phyloP scores from a whole-genome alignment of 2,888 invertebrate species.

The Atethmia centrago region DNA sequence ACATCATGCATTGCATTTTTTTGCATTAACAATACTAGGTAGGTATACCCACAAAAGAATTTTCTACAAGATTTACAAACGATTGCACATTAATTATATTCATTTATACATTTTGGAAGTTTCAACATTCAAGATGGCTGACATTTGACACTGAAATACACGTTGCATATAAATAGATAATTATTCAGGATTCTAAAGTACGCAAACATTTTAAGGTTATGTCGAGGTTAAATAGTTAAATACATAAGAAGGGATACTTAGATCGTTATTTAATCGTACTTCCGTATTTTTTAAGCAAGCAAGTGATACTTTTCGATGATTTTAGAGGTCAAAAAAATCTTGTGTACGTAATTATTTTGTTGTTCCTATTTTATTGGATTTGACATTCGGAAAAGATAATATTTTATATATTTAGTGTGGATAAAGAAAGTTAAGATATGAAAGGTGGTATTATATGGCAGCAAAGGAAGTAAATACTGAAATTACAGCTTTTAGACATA shows the following conservation, averaged over 20 bases:
- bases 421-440: background rate
- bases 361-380: background rate
- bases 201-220: conserved; percentile 26
- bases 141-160: conserved; percentile 42
- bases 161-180: conserved; percentile 16
- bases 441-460: background rate
- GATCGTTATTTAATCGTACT: conserved; percentile 15
- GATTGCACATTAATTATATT: conserved; percentile 25
- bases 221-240: conserved; percentile 16
- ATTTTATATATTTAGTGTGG: background rate
- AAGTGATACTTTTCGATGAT: conserved; percentile 10
- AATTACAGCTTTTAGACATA: background rate
- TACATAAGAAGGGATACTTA: conserved; percentile 41
- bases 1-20: conserved; percentile 11
- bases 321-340: background rate
- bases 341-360: background rate
- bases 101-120: conserved; percentile 17
- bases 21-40: background rate
- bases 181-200: conserved; percentile 31
- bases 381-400: background rate
- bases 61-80: conserved; percentile 14
- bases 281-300: conserved; percentile 33
- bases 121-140: conserved; percentile 37
- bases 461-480: background rate
- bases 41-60: background rate